Conservation (phyloP, 2,113 vertebrate genomes). For the Meles meles region DNA sequence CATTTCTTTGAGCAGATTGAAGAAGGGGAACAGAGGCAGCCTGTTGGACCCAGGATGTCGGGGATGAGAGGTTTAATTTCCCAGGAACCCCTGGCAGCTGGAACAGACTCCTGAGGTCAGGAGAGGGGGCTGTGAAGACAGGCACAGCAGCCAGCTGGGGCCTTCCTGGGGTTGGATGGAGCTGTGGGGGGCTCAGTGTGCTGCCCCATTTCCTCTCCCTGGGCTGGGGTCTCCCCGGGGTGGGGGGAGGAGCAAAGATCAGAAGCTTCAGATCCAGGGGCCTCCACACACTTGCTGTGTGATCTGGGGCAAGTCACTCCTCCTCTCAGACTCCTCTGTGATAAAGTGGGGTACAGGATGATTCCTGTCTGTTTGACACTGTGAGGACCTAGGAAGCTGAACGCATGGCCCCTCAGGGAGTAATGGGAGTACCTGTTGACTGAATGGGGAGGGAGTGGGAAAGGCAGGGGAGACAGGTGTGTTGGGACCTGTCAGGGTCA, state of each 20-base stretch:
- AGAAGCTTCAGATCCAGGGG: background rate
- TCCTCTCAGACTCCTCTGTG: background rate
- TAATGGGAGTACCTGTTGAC: background rate
- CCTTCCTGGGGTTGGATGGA: background rate
- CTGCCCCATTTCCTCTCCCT: background rate
- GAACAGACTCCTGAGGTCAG: background rate
- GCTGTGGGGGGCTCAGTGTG: background rate
- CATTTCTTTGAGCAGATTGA: constrained; percentile 41
- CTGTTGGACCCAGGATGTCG: background rate
- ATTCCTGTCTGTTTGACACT: background rate
- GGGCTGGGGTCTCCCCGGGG: background rate
- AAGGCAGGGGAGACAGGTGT: background rate
- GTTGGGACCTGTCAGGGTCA: background rate
- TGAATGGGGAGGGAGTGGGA: too few species aligned
- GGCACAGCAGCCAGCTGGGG: background rate
- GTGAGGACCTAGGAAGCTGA: background rate
- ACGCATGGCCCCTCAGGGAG: background rate
- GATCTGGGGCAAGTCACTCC: background rate
- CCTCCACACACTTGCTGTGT: background rate
- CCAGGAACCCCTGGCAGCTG: background rate
- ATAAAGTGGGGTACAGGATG: background rate
- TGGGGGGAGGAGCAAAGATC: background rate
- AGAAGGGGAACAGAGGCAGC: background rate
- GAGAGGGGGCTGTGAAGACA: background rate
- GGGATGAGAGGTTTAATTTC: background rate